phyloP scores from a whole-genome alignment of 2,113 vertebrate genomes.

The Syrrhaptes paradoxus region DNA sequence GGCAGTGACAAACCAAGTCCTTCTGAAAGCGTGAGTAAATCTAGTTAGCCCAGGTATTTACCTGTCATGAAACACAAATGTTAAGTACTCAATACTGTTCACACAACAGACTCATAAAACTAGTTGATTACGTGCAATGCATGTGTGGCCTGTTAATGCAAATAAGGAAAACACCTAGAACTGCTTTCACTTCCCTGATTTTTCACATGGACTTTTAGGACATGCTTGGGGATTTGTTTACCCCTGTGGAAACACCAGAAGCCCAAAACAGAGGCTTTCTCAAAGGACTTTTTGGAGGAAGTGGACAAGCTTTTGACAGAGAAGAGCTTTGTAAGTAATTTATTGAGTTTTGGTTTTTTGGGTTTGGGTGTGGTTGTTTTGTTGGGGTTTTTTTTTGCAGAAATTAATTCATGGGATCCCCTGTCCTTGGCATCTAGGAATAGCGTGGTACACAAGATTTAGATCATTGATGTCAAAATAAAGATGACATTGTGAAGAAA shows the following conservation, averaged over 20 bases:
- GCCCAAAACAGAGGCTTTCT: constrained; percentile 96
- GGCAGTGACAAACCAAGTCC: not conserved
- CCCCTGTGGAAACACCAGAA: constrained; percentile 95
- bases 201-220: constrained; percentile 77
- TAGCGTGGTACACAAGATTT: too few species aligned
- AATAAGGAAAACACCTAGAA: not conserved
- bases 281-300: constrained; percentile 96
- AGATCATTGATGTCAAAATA: not conserved
- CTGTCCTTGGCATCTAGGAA: not conserved
- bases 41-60: not conserved
- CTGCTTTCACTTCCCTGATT: not conserved
- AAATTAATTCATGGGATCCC: not conserved
- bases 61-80: not conserved
- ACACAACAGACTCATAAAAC: not conserved
- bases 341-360: not conserved
- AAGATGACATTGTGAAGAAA: not conserved
- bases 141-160: not conserved
- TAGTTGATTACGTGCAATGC: not conserved
- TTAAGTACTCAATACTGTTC: not conserved
- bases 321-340: constrained; percentile 94
- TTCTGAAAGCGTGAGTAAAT: not conserved
- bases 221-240: constrained; percentile 97
- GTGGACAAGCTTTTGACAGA: constrained; percentile 91
- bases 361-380: too few species aligned
- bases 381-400: not conserved